Percentiles rank a stretch among this genome's conserved stretches.
Evolutionary conservation across 2,888 invertebrate species (phyloP).

Genomic region (Dermolepida albohirtum): DNA sequence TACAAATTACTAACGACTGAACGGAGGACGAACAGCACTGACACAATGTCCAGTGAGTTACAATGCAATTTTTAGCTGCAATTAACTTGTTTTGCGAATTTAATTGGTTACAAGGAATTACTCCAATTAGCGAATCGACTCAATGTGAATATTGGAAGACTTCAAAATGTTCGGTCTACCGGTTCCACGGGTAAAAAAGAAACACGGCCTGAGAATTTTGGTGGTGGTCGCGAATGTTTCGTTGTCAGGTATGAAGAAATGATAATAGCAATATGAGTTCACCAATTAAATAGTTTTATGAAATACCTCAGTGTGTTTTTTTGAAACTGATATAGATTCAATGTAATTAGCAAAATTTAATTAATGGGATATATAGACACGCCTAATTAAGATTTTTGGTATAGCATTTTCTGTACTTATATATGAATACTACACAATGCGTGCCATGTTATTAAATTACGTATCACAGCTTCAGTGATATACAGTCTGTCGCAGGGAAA

Average conservation of each 20-base stretch:
- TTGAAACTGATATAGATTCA: too few relatives aligned
- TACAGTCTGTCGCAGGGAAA: too few relatives aligned
- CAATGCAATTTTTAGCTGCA: slow-evolving; percentile 34
- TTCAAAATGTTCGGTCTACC: slow-evolving; percentile 28
- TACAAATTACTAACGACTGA: slow-evolving; percentile 23
- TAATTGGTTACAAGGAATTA: slow-evolving; percentile 47
- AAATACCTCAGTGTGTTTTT: too few relatives aligned
- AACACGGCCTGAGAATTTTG: slow-evolving; percentile 35
- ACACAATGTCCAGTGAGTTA: slow-evolving; percentile 17
- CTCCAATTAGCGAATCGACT: slow-evolving; percentile 44
- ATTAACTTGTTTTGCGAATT: slow-evolving; percentile 42
- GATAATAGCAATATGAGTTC: slow-evolving; percentile 37
- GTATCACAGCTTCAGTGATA: too few relatives aligned
- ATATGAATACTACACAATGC: too few relatives aligned
- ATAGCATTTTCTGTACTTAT: too few relatives aligned
- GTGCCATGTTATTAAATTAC: too few relatives aligned
- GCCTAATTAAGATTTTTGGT: too few relatives aligned
- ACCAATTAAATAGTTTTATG: too few relatives aligned
- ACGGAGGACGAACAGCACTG: slow-evolving; percentile 2
- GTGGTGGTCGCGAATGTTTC: slow-evolving; percentile 37
- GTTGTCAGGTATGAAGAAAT: slow-evolving; percentile 34
- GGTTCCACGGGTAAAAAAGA: slow-evolving; percentile 25
- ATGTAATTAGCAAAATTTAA: too few relatives aligned
- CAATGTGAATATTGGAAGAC: slow-evolving; percentile 39
- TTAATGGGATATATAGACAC: too few relatives aligned